Conservation (phyloP, 2,888 invertebrate species). For the Myathropa florea region DNA sequence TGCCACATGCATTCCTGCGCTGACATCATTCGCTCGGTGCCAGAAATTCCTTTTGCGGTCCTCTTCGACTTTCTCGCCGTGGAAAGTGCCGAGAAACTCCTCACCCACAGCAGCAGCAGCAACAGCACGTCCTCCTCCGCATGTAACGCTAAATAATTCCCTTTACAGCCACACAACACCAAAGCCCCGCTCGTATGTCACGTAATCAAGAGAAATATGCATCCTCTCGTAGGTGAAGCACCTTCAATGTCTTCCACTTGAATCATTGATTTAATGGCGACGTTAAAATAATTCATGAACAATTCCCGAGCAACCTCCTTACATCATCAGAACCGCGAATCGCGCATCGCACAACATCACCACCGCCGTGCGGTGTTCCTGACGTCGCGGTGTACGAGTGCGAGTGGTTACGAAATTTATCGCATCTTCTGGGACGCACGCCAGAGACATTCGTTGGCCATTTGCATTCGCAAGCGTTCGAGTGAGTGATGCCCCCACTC, state of each 20-base stretch:
- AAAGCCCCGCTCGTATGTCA: slow-evolving; percentile 1
- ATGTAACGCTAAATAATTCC: slow-evolving; percentile 15
- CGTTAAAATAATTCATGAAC: slow-evolving; percentile 44
- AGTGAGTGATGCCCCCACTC: not conserved
- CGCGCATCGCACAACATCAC: not conserved
- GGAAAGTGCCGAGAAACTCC: not conserved
- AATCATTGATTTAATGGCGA: slow-evolving; percentile 32
- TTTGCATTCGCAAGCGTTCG: slow-evolving; percentile 44
- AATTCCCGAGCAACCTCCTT: slow-evolving; percentile 32
- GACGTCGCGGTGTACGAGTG: not conserved
- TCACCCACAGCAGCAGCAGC: not conserved
- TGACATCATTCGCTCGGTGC: too few relatives aligned
- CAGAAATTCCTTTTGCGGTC: not conserved
- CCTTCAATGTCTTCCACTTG: slow-evolving; percentile 19
- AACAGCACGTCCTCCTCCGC: not conserved
- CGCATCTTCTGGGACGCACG: slow-evolving; percentile 46
- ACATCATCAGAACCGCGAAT: slow-evolving; percentile 42
- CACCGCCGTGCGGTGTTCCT: not conserved
- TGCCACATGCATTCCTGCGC: not conserved
- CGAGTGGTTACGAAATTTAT: slow-evolving; percentile 46
- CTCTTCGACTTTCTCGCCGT: not conserved
- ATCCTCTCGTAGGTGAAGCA: slow-evolving; percentile 27
- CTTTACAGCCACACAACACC: slow-evolving; percentile 23
- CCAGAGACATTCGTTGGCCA: slow-evolving; percentile 14
- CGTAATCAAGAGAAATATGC: slow-evolving; percentile 36